phyloP scores from a whole-genome alignment of 2,797 vertebrate species.

The Onychomys torridus region DNA sequence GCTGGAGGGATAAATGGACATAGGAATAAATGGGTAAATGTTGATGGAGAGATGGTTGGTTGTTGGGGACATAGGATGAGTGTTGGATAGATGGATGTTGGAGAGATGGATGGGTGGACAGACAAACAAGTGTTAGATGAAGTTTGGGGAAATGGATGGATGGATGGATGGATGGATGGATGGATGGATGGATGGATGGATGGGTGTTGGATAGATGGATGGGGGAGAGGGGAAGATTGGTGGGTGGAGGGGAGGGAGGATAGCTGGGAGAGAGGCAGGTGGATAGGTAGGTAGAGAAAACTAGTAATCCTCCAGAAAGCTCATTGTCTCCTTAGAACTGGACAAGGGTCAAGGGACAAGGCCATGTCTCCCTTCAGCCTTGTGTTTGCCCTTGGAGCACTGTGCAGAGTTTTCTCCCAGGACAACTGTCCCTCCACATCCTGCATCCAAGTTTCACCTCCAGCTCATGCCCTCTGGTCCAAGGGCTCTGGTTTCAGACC shows the following conservation, averaged over 20 bases:
- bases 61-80: neutral
- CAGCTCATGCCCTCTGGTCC: neutral
- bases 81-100: neutral
- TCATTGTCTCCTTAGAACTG: neutral
- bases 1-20: neutral
- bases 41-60: neutral
- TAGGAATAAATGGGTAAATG: neutral
- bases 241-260: neutral
- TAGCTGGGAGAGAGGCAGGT: neutral
- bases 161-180: neutral
- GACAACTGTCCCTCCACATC: accelerated
- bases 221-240: neutral
- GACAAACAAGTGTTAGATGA: no score
- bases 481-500: neutral
- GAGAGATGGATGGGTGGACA: no score
- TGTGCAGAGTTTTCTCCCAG: neutral
- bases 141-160: no score
- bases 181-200: neutral
- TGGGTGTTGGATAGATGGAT: no score
- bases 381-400: neutral
- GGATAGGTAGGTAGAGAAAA: neutral
- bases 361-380: neutral
- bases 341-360: neutral
- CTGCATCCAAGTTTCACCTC: neutral
- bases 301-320: neutral